These are phyloP conservation scores for Cyrtonyx montezumae DNA, from an alignment of 2,113 vertebrate species.

Conservation along the genomic window DNA sequence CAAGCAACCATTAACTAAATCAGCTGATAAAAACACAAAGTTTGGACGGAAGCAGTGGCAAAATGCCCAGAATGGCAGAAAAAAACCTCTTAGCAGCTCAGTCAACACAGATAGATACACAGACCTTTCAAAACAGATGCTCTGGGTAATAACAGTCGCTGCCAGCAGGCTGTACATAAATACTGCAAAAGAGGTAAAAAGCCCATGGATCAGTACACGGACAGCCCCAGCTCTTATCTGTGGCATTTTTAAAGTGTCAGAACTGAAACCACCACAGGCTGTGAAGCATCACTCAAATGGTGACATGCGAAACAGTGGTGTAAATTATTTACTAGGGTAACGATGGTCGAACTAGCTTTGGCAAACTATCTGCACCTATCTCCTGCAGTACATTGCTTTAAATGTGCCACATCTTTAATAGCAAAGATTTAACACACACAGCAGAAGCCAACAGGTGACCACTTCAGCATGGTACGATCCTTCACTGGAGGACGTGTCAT, in stretches of 20 bases:
- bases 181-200: conserved; percentile 22
- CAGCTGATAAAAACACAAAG: not conserved
- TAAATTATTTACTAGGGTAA: conserved; percentile 16
- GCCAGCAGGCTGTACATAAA: conserved; percentile 29
- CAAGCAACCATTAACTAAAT: not conserved
- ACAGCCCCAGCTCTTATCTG: too few relatives aligned
- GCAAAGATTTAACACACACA: not conserved
- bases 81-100: not conserved
- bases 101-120: not conserved
- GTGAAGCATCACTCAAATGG: conserved; percentile 39
- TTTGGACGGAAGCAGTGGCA: conserved; percentile 27
- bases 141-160: not conserved
- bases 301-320: not conserved
- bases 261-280: not conserved
- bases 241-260: conserved; percentile 59
- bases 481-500: not conserved
- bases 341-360: not conserved
- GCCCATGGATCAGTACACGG: conserved; percentile 4
- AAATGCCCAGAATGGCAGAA: conserved; percentile 30
- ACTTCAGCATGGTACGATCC: not conserved
- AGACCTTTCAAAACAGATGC: not conserved
- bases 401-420: not conserved
- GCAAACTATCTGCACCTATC: not conserved
- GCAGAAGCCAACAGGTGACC: not conserved
- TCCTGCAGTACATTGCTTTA: not conserved